phyloP scores from a whole-genome alignment of 2,888 invertebrate species.

The Antitype chi region DNA sequence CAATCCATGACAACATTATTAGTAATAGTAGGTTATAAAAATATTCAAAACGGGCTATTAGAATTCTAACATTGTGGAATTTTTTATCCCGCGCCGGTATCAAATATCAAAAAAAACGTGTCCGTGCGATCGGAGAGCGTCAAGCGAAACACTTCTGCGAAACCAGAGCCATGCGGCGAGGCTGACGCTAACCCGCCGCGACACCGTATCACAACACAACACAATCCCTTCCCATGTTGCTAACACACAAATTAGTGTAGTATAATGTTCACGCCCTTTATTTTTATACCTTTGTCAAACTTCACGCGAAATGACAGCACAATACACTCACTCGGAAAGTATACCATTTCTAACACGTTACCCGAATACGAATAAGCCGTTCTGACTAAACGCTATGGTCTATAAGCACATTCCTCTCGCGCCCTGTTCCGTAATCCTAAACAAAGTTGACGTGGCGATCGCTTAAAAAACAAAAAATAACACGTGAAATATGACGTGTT shows the following conservation, averaged over 20 bases:
- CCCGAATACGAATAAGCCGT: slow-evolving; percentile 54
- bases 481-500: slow-evolving; percentile 86
- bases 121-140: slow-evolving; percentile 80
- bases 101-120: slow-evolving; percentile 73
- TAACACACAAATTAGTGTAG: slow-evolving; percentile 87
- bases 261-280: slow-evolving; percentile 86
- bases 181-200: slow-evolving; percentile 80
- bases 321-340: slow-evolving; percentile 61
- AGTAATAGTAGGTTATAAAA: not conserved
- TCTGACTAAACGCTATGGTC: slow-evolving; percentile 1
- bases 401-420: slow-evolving; percentile 58
- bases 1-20: not conserved
- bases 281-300: slow-evolving; percentile 82
- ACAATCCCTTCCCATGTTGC: slow-evolving; percentile 85
- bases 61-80: slow-evolving; percentile 5
- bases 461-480: slow-evolving; percentile 77
- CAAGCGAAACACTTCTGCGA: slow-evolving; percentile 88
- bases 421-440: slow-evolving; percentile 76
- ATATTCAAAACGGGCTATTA: slow-evolving; percentile 9
- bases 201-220: slow-evolving; percentile 89
- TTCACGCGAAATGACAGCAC: slow-evolving; percentile 79
- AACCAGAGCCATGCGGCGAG: slow-evolving; percentile 80
- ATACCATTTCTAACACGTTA: slow-evolving; percentile 62
- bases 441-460: slow-evolving; percentile 80
- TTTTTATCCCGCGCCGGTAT: slow-evolving; percentile 56